Evolutionary conservation across 2,888 invertebrate genomes (phyloP).

Genomic region (Tetropium fuscum): DNA sequence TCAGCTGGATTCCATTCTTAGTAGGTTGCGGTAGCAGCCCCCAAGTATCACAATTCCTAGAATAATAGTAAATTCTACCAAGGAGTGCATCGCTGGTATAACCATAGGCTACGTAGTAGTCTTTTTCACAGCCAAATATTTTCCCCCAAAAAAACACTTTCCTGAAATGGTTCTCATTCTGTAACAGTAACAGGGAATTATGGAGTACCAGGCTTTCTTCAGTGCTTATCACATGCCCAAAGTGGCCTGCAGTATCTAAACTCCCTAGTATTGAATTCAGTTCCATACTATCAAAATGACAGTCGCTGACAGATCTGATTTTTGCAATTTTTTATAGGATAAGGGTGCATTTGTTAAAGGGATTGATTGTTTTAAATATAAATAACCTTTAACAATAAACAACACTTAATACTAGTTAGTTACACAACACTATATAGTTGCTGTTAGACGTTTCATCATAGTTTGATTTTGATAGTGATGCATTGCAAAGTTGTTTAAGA

Average conservation of each 20-base stretch:
- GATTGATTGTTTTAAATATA: no score
- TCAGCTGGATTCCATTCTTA: conserved; percentile 62
- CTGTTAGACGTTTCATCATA: no score
- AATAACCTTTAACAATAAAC: neutral
- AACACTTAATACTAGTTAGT: neutral
- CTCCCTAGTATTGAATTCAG: conserved; percentile 67
- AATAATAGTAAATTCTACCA: conserved; percentile 83
- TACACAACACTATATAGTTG: neutral
- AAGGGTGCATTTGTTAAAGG: no score
- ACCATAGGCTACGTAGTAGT: conserved; percentile 89
- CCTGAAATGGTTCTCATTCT: conserved; percentile 87
- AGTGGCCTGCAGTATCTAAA: conserved; percentile 70
- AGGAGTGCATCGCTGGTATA: conserved; percentile 78
- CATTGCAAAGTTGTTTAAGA: no score
- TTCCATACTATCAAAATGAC: conserved; percentile 66
- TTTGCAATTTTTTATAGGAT: no score
- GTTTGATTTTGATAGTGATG: no score
- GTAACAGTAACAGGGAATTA: conserved; percentile 82
- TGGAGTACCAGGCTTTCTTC: conserved; percentile 81
- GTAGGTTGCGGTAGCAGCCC: conserved; percentile 69
- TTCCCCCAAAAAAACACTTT: conserved; percentile 90
- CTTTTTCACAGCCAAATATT: conserved; percentile 79
- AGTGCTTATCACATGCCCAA: conserved; percentile 77
- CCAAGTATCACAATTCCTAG: conserved; percentile 79
- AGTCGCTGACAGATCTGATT: neutral